These are phyloP conservation scores for Lamprotornis superbus DNA, from an alignment of 2,113 vertebrate species.

Conservation along the genomic window DNA sequence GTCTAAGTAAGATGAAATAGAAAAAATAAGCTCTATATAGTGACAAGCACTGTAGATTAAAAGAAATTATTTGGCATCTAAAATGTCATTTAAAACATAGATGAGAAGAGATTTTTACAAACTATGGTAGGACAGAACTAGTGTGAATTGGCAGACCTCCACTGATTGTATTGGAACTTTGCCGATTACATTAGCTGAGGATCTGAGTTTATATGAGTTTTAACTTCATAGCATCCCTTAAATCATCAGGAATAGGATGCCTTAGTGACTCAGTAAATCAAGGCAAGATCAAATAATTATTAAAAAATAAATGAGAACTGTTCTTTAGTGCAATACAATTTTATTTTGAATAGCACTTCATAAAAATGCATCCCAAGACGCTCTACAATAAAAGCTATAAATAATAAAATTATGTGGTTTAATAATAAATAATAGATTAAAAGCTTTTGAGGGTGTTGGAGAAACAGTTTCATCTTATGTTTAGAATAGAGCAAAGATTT, in stretches of 20 bases:
- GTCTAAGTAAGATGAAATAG: slow-evolving; percentile 1
- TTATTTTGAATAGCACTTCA: slow-evolving; percentile 26
- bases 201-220: slow-evolving; percentile 39
- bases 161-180: slow-evolving; percentile 34
- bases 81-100: slow-evolving; percentile 10
- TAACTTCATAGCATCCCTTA: slow-evolving; percentile 38
- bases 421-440: slow-evolving; percentile 60
- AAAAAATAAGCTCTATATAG: slow-evolving; percentile 1
- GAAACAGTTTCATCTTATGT: background rate
- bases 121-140: background rate
- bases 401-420: slow-evolving; percentile 43
- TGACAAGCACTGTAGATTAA: slow-evolving; percentile 1
- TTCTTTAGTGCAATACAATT: slow-evolving; percentile 27
- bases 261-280: slow-evolving; percentile 56
- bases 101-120: slow-evolving; percentile 18
- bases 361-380: slow-evolving; percentile 20
- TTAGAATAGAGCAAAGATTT: background rate
- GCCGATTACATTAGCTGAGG: slow-evolving; percentile 36
- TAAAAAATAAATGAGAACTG: slow-evolving; percentile 60
- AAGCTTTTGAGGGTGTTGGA: background rate
- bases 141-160: slow-evolving; percentile 35
- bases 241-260: slow-evolving; percentile 47
- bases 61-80: slow-evolving; percentile 11
- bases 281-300: slow-evolving; percentile 52
- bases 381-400: slow-evolving; percentile 32